phyloP scores from a whole-genome alignment of 2,113 vertebrate species.

The Sebastes fasciatus region DNA sequence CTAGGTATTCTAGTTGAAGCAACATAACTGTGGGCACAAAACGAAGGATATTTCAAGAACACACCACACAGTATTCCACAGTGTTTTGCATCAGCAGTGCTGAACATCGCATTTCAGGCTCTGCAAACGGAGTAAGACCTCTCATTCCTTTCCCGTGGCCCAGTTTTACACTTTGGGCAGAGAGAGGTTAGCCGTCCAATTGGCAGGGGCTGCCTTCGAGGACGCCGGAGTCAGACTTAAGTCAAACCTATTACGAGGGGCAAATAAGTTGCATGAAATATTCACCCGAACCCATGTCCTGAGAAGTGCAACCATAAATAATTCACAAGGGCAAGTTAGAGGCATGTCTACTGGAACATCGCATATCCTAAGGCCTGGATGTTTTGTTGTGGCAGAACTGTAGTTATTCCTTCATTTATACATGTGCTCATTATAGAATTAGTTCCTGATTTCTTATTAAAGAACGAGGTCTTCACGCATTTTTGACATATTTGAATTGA shows the following conservation, averaged over 20 bases:
- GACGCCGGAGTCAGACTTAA: constrained; percentile 38
- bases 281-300: constrained; percentile 61
- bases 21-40: neutral
- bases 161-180: constrained; percentile 29
- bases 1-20: neutral
- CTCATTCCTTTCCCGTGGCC: neutral
- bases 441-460: constrained; percentile 8
- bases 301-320: constrained; percentile 66
- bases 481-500: constrained; percentile 11
- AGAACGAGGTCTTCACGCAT: constrained; percentile 9
- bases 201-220: constrained; percentile 36
- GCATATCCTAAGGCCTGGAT: constrained; percentile 10
- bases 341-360: constrained; percentile 50
- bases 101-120: constrained; percentile 20
- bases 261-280: constrained; percentile 81
- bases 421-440: neutral
- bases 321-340: constrained; percentile 63
- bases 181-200: constrained; percentile 40
- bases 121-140: constrained; percentile 32
- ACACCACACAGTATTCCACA: neutral
- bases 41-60: neutral
- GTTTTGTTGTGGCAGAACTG: constrained; percentile 7
- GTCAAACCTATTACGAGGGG: constrained; percentile 71
- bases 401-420: neutral
- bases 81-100: constrained; percentile 2